Evolutionary conservation across 2,888 invertebrate genomes (phyloP), one percentile per base, ranked within the genome.

Genomic region (Vanessa cardui): DNA sequence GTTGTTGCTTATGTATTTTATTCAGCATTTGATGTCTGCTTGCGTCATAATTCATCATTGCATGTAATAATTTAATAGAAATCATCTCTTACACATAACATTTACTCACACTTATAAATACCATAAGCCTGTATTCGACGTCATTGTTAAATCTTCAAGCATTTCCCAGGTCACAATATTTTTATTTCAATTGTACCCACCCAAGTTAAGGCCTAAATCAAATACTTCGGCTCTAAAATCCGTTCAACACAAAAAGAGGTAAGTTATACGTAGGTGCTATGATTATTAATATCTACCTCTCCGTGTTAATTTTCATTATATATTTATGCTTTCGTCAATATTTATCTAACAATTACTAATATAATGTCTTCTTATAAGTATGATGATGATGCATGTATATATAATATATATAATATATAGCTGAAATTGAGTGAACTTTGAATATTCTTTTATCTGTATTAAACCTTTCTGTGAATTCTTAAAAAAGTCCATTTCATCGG

Each of bases 141-240:
- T 83, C 83, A 85, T 78, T 80, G 76, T 80, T 78, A 77, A 77
- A 86, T 91, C 94, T 94, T 94, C 94, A 91, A 94, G 94, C 94
- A 92, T 94, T 94, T 94, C 94, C 92, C 94, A 94, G 94, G 94
- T 82, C 92, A 93, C 90, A 93, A 93, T 88, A 85, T 87, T 85
- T 90, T 90, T 85, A 90, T 83, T 83, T 81, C 85, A 68, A 79
- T 81, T 76, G 69, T 73, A 70, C 74, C 73, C 62, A 71, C 69
- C 64, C 60, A 64, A 65, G 72, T 64, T 66, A 47, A 64, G 67
- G 70, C 52, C 47, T 16, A 39, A 62, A 65, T 50, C 26, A 59
- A 39, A 21, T 33, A 56, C 16, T 60, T 58, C 46, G 44, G 18
- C 45, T 62, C 56, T 68, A 31, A 61, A 69, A 73, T 64, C 71